Percentiles rank a stretch among this genome's conserved stretches.
Evolutionary conservation across 1,140 invertebrate genomes (phyloP).

Genomic region (Anastrepha obliqua): DNA sequence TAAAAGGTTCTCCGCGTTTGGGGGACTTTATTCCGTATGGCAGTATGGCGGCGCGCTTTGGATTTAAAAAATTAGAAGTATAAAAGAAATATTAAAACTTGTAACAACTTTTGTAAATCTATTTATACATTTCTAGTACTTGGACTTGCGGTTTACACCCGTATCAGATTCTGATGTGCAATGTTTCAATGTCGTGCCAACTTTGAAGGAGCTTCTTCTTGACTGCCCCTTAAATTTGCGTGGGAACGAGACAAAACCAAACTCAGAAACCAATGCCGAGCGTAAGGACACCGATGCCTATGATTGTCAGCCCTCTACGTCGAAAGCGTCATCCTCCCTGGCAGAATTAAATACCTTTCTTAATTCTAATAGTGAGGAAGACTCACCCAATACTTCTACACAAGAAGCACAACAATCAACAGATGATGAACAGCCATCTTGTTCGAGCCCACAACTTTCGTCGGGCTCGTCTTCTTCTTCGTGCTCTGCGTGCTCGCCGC

Average conservation of each 20-base stretch:
- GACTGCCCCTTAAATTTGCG: slow-evolving; percentile 74
- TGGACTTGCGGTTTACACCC: slow-evolving; percentile 81
- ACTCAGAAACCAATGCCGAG: background rate
- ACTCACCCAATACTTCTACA: background rate
- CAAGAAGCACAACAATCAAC: background rate
- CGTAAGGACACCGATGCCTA: background rate
- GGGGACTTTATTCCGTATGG: slow-evolving; percentile 84
- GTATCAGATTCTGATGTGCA: slow-evolving; percentile 82
- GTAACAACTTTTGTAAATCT: background rate
- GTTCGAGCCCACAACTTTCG: slow-evolving; percentile 22
- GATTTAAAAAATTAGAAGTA: slow-evolving; percentile 81
- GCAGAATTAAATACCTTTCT: background rate
- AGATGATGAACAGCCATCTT: background rate
- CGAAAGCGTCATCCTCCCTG: slow-evolving; percentile 61
- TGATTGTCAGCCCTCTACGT: slow-evolving; percentile 64
- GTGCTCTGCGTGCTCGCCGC: slow-evolving; percentile 19
- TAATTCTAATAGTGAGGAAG: background rate
- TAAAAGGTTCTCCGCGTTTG: slow-evolving; percentile 79
- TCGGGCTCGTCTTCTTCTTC: slow-evolving; percentile 44
- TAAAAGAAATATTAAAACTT: slow-evolving; percentile 10
- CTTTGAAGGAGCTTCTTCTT: slow-evolving; percentile 79
- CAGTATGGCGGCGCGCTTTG: slow-evolving; percentile 82
- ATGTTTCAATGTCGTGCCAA: slow-evolving; percentile 79
- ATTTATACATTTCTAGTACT: slow-evolving; percentile 72
- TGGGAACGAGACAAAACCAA: background rate